A percentile compares a stretch with the other conserved stretches of the same genome.
These are phyloP conservation scores for Enhydra lutris DNA, from an alignment of 2,113 vertebrate genomes.

Conservation along the genomic window DNA sequence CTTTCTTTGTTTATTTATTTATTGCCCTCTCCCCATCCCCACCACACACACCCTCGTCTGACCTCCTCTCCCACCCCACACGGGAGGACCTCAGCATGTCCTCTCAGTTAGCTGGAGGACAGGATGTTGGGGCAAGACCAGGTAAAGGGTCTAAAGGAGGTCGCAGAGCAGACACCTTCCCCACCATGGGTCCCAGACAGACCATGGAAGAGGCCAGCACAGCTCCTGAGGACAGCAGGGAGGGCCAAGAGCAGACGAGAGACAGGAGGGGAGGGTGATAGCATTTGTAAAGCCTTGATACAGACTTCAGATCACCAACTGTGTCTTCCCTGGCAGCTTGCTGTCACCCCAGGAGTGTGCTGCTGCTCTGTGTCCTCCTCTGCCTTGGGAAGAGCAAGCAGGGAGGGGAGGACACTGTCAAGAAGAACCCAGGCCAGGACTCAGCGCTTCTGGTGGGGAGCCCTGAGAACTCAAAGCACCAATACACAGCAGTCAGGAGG, in stretches of 20 bases:
- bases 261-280: neutral
- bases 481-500: neutral
- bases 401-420: neutral
- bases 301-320: neutral
- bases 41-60: neutral
- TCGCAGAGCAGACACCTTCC: neutral
- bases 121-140: conserved; percentile 36
- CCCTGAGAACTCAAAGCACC: neutral
- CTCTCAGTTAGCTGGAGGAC: conserved; percentile 68
- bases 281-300: neutral
- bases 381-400: neutral
- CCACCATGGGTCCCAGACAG: neutral
- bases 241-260: neutral
- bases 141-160: neutral
- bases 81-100: conserved; percentile 68
- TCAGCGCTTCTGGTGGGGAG: neutral
- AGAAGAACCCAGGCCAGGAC: neutral
- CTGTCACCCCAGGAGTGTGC: neutral
- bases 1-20: conserved; percentile 83
- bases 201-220: neutral
- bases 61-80: neutral
- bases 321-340: neutral
- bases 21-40: conserved; percentile 67
- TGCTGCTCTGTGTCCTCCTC: neutral
- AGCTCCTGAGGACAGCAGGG: neutral